Evolutionary conservation across 2,888 invertebrate species (phyloP), one percentile per base, ranked within the genome.

Genomic region (Plusia festucae): DNA sequence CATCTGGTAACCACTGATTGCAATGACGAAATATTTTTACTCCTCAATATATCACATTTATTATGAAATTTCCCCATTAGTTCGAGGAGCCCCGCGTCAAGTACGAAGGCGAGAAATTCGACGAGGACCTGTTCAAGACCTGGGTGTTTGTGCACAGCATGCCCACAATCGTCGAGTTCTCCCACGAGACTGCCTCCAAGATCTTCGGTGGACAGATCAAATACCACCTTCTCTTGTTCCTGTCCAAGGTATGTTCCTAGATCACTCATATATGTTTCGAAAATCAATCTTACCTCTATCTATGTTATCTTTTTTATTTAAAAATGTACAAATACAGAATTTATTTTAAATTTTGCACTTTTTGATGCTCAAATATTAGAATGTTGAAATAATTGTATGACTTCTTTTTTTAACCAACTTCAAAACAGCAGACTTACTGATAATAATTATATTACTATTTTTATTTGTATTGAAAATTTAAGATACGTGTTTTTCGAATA

Each of bases 181-280:
- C 98, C 82, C 99, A 99, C 85, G 98, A 99, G 92, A 99, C 99
- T 32, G 99, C 99, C 13, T 98, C 98, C 89, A 99, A 99, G 94
- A 99, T 99, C 94, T 99, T 99, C 90, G 99, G 99, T 61, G 99
- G 99, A 81, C 98, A 99, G 69, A 98, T 99, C 95, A 99, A 99
- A 95, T 98, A 97, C 86, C 99, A 99, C 94, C 96, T 99, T 80
- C 96, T 99, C 73, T 94, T 99, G 87, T 99, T 99, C 97, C 96
- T 99, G 84, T 98, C 98, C 88, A 98, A 99, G 95, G 95, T 95
- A 85, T 89, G 86, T 46, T 16, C 20, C 9, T 13, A 0, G 24
- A 0, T 9, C n/a, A n/a, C n/a, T n/a, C n/a, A n/a, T n/a, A n/a
- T n/a, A n/a, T n/a, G n/a, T n/a, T n/a, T n/a, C n/a, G n/a, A n/a